Percentiles rank a stretch among this genome's conserved stretches.
Evolutionary conservation across 1,140 invertebrate species (phyloP).

Genomic region (Drosophila kohkoa): DNA sequence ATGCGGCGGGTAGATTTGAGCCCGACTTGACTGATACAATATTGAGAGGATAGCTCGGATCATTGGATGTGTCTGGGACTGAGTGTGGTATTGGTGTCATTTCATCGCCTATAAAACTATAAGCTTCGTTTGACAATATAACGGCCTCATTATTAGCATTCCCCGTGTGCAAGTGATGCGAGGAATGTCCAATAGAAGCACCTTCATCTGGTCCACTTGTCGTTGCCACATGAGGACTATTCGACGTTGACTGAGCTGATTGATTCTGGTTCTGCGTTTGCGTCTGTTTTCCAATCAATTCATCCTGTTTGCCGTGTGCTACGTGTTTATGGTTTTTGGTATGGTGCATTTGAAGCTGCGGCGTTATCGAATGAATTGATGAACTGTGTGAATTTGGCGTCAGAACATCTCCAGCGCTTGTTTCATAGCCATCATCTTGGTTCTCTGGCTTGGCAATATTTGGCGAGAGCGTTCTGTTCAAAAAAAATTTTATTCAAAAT

Average conservation of each 20-base stretch:
- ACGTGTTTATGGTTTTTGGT: slow-evolving; percentile 15
- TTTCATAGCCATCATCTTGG: slow-evolving; percentile 94
- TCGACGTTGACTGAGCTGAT: slow-evolving; percentile 17
- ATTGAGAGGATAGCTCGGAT: slow-evolving; percentile 27
- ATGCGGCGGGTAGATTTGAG: not conserved
- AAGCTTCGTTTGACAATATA: slow-evolving; percentile 42
- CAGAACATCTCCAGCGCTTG: slow-evolving; percentile 91
- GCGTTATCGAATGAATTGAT: slow-evolving; percentile 86
- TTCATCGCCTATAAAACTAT: slow-evolving; percentile 65
- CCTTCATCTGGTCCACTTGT: not conserved
- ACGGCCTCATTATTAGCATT: slow-evolving; percentile 41
- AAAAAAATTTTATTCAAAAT: not conserved
- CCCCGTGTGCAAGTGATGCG: not conserved
- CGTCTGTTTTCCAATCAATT: slow-evolving; percentile 24
- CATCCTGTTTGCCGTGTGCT: slow-evolving; percentile 52
- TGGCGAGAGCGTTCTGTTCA: slow-evolving; percentile 82
- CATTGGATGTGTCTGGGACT: slow-evolving; percentile 9
- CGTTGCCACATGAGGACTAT: slow-evolving; percentile 26
- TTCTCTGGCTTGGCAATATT: slow-evolving; percentile 89
- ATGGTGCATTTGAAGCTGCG: slow-evolving; percentile 73
- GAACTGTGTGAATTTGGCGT: slow-evolving; percentile 87
- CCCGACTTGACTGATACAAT: slow-evolving; percentile 8
- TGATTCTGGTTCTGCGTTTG: slow-evolving; percentile 28
- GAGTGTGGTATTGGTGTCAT: slow-evolving; percentile 57
- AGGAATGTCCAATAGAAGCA: slow-evolving; percentile 3